Evolutionary conservation across 2,113 vertebrate species (phyloP).

Genomic region (Paedocypris sp.): DNA sequence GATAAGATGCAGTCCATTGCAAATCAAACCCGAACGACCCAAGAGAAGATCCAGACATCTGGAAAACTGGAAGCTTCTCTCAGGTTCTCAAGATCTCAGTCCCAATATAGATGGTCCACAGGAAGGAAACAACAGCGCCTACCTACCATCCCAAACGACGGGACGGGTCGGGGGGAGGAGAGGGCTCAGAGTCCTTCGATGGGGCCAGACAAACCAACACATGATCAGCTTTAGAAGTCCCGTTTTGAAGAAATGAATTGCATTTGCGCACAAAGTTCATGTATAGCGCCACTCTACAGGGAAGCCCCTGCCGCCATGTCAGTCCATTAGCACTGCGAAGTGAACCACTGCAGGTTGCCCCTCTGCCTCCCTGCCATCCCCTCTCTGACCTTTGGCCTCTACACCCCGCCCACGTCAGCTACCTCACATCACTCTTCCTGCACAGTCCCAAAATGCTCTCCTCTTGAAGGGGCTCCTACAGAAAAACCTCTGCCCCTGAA

Average conservation of each 20-base stretch:
- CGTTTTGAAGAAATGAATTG: conserved; percentile 9
- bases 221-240: conserved; percentile 29
- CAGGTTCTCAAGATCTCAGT: conserved; percentile 80
- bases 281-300: conserved; percentile 75
- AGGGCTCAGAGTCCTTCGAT: conserved; percentile 65
- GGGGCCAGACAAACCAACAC: conserved; percentile 51
- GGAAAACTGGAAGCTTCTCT: conserved; percentile 58
- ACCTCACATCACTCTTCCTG: conserved; percentile 23
- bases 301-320: conserved; percentile 77
- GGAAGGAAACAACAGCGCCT: conserved; percentile 69
- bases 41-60: conserved; percentile 33
- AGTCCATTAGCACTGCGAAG: conserved; percentile 80
- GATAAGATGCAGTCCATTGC: conserved; percentile 44
- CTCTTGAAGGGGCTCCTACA: conserved; percentile 81
- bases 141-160: conserved; percentile 68
- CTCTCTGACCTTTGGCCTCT: conserved; percentile 51
- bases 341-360: conserved; percentile 59
- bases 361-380: conserved; percentile 62
- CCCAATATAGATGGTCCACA: conserved; percentile 73
- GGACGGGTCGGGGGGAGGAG: conserved; percentile 49
- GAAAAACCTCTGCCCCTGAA: conserved; percentile 64
- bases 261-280: conserved; percentile 64
- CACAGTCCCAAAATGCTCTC: conserved; percentile 79
- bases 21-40: conserved; percentile 33
- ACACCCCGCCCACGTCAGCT: conserved; percentile 25